These are phyloP conservation scores for Nothoprocta pentlandii DNA, from an alignment of 2,113 vertebrate species.

Conservation along the genomic window DNA sequence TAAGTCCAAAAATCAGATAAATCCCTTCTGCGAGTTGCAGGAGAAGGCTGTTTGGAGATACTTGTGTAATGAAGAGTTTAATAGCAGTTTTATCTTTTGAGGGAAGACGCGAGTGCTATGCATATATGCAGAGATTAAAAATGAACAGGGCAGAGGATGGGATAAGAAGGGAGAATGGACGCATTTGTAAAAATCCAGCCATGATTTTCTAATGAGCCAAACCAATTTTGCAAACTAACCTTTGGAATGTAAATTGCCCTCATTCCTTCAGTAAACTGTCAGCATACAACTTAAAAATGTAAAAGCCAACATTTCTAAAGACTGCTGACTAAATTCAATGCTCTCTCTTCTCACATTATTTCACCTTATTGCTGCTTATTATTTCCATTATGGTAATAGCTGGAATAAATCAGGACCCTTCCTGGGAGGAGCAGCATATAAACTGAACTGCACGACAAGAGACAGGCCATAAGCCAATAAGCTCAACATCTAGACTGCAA, in stretches of 20 bases:
- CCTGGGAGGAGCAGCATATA: background rate
- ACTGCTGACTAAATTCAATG: background rate
- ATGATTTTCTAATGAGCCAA: conserved; percentile 1
- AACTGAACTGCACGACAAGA: background rate
- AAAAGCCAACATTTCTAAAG: conserved; percentile 3
- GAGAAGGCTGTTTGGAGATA: background rate
- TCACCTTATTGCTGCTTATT: conserved; percentile 34
- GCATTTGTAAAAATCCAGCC: background rate
- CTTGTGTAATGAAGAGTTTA: background rate
- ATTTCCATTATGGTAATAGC: conserved; percentile 3
- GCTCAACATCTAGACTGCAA: background rate
- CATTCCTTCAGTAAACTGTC: conserved; percentile 5
- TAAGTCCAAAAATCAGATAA: background rate
- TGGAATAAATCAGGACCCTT: background rate
- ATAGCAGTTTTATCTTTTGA: background rate
- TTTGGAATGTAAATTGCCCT: conserved; percentile 12
- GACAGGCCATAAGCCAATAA: background rate
- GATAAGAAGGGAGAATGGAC: background rate
- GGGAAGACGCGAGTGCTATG: background rate
- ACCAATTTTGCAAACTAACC: background rate
- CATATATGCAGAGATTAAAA: background rate
- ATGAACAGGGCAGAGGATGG: background rate
- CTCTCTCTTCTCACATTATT: conserved; percentile 28
- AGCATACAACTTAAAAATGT: background rate
- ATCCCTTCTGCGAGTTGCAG: background rate